phyloP scores from a whole-genome alignment of 2,888 invertebrate genomes.

The Tipula confusa region DNA sequence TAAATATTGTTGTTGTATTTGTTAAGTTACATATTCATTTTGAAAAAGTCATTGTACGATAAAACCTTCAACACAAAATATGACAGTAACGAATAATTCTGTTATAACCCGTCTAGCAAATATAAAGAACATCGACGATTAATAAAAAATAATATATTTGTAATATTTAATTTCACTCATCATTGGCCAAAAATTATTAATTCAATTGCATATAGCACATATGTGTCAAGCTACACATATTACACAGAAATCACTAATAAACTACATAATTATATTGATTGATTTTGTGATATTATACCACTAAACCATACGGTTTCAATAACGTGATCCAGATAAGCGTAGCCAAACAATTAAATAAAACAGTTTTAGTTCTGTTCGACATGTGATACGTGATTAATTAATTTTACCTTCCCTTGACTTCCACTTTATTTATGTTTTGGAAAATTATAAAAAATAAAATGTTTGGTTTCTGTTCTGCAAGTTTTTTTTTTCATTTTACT shows the following conservation, averaged over 20 bases:
- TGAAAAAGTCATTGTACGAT: neutral
- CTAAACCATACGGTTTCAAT: neutral
- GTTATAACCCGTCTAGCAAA: neutral
- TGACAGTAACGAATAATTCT: too few species aligned
- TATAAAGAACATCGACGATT: neutral
- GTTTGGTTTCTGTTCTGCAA: neutral
- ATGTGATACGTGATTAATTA: conserved; percentile 3
- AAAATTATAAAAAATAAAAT: neutral
- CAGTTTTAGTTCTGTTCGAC: neutral
- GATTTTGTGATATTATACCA: neutral
- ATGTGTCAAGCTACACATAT: neutral
- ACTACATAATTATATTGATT: neutral
- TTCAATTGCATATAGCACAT: neutral
- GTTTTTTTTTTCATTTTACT: neutral
- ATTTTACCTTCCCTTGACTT: neutral
- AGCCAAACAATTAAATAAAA: neutral
- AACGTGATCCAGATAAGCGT: neutral
- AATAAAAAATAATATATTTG: neutral
- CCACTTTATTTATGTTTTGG: neutral
- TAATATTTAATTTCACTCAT: neutral
- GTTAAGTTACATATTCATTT: too few species aligned
- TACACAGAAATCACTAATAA: neutral
- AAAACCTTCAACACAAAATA: too few species aligned
- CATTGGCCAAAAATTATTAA: neutral
- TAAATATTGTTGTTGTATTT: too few species aligned